phyloP scores from a whole-genome alignment of 2,888 invertebrate genomes.

The Hydrotaea cyrtoneurina region DNA sequence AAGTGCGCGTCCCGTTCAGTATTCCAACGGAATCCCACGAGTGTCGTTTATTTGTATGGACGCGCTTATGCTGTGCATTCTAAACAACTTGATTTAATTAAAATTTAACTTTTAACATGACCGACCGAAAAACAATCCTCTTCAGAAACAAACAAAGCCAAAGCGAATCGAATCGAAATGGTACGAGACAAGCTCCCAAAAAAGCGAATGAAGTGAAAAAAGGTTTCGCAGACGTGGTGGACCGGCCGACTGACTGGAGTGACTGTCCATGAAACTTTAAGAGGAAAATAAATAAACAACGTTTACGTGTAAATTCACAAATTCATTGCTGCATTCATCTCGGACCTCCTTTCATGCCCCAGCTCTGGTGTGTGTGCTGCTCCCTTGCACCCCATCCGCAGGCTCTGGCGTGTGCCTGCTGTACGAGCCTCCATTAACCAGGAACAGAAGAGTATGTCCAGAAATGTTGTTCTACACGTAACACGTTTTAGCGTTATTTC shows the following conservation, averaged over 20 bases:
- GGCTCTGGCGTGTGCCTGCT: neutral
- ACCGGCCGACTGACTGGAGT: neutral
- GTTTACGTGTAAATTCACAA: slow-evolving; percentile 51
- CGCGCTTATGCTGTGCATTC: slow-evolving; percentile 59
- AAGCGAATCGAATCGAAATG: neutral
- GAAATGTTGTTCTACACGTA: slow-evolving; percentile 39
- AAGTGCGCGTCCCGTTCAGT: neutral
- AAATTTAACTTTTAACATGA: slow-evolving; percentile 67
- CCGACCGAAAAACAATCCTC: slow-evolving; percentile 23
- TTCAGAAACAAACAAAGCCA: slow-evolving; percentile 13
- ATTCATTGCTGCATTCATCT: slow-evolving; percentile 37
- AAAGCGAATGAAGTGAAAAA: neutral
- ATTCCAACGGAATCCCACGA: slow-evolving; percentile 69
- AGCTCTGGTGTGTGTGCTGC: neutral
- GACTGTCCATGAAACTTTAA: slow-evolving; percentile 29
- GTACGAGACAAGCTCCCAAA: neutral
- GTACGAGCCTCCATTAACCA: slow-evolving; percentile 31
- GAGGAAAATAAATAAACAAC: slow-evolving; percentile 43
- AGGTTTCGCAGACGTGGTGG: slow-evolving; percentile 30
- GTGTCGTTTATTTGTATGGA: slow-evolving; percentile 73
- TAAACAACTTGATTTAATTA: slow-evolving; percentile 69
- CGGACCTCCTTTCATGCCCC: neutral
- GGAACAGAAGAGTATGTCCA: no score
- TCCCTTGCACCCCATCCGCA: no score
- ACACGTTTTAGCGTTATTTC: slow-evolving; percentile 26